Base-by-base conservation (phyloP, 2,113 vertebrate species). In the Motacilla alba region DNA sequence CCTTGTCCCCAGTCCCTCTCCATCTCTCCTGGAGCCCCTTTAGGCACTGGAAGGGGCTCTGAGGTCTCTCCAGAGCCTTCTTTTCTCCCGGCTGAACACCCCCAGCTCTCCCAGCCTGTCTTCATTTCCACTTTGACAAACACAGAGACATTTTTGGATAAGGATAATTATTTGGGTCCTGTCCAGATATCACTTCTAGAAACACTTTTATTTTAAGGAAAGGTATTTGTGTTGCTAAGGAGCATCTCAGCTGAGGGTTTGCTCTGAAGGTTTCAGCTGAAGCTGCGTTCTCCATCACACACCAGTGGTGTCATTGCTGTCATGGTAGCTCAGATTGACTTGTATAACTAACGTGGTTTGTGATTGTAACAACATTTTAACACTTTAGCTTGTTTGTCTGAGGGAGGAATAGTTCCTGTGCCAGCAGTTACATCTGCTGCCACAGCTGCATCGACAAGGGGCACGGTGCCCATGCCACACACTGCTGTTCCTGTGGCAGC, bases 361-460 rank as follows among this genome's bases (percentile, higher is more conserved):
- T 85, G 82, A 77, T 87, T 82, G 56, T 79, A 94, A 91, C 91
- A 95, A 93, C 85, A 30, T 90, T 95, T 93, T 90, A 76, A 64
- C 90, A 56, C 67, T 94, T 94, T 49, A 52, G 58, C 85, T 95
- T 85, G 95, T 96, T 96, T 95, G 92, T 95, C 53, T 94, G 95
- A 62, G 94, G 82, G 80, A 85, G 88, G 78, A 76, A 50, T 44
- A 13, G 67, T 92, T 90, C 62, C 82, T 4, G 44, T 95, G 95
- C 95, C 95, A 96, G 41, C 58, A 91, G 84, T 59, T 81, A 78
- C 95, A 96, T 93, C 92, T 96, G 95, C 90, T 88, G 90, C 94
- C 83, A 67, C 94, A 95, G 95, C 96, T 94, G 96, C 96, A 67
- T 21, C 2, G 5, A 9, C 0, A 4, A 92, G 96, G 83, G 94